A percentile compares a stretch with the other conserved stretches of the same genome.
Conservation (phyloP, 2,797 vertebrate genomes). For the Cynopterus sphinx region DNA sequence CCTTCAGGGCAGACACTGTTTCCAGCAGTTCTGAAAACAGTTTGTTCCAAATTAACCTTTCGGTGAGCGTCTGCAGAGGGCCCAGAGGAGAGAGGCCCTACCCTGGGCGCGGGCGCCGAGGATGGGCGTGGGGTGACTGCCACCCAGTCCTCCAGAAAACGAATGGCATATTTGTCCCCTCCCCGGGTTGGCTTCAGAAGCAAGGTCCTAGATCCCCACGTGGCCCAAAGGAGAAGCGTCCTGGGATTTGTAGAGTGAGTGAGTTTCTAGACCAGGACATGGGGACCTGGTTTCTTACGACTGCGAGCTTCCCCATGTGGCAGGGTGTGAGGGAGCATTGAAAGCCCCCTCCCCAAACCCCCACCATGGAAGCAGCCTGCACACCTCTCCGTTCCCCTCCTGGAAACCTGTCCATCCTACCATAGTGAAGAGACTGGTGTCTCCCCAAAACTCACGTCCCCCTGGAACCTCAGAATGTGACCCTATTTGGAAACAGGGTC, state of each 20-base stretch:
- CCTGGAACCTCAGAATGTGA: neutral
- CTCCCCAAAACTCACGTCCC: neutral
- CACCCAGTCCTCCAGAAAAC: neutral
- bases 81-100: neutral
- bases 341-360: neutral
- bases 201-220: neutral
- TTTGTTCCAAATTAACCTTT: constrained; percentile 67
- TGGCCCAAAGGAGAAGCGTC: neutral
- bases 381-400: accelerated
- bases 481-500: neutral
- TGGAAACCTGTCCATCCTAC: neutral
- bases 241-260: neutral
- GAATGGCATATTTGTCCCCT: neutral
- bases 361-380: neutral
- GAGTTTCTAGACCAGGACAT: constrained; percentile 62
- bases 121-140: neutral
- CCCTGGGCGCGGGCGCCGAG: neutral
- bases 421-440: accelerated
- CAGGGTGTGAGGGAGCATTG: neutral
- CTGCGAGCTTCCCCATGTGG: neutral
- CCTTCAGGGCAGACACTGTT: constrained; percentile 68
- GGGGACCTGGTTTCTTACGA: constrained; percentile 56
- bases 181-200: neutral
- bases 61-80: neutral
- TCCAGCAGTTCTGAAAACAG: constrained; percentile 61